Conservation (phyloP, 2,888 invertebrate genomes). For the Ectemnius continuus region DNA sequence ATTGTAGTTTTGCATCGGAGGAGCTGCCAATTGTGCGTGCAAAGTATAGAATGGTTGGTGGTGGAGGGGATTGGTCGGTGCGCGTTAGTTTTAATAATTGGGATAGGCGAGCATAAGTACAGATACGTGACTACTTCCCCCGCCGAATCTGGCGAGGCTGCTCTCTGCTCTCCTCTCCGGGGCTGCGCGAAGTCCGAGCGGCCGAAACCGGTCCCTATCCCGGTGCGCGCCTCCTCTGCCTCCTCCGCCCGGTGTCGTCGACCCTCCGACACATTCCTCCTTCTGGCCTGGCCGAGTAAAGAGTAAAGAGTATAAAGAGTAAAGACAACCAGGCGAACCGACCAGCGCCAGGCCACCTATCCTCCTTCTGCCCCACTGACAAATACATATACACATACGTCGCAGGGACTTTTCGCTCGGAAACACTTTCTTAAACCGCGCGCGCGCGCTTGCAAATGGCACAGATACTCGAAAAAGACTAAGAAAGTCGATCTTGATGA, state of each 20-base stretch:
- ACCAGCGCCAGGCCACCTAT: background rate
- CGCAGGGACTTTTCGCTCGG: too few species aligned
- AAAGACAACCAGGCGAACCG: background rate
- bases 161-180: background rate
- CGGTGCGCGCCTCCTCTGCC: slow-evolving; percentile 18
- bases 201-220: slow-evolving; percentile 7
- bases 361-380: background rate
- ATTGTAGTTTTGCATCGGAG: too few species aligned
- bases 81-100: slow-evolving; percentile 7
- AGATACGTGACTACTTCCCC: background rate
- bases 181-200: background rate
- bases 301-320: too few species aligned
- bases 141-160: background rate
- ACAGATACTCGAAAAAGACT: too few species aligned
- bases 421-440: too few species aligned
- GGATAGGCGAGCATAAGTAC: background rate
- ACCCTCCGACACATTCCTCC: slow-evolving; percentile 12
- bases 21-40: too few species aligned
- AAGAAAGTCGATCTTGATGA: too few species aligned
- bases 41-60: too few species aligned
- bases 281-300: background rate
- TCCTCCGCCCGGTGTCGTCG: slow-evolving; percentile 8
- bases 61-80: too few species aligned
- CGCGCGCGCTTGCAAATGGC: too few species aligned
- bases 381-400: background rate